Evolutionary conservation across 2,888 invertebrate genomes (phyloP), one percentile per base, ranked within the genome.

Genomic region (Caenorhabditis uteleia): DNA sequence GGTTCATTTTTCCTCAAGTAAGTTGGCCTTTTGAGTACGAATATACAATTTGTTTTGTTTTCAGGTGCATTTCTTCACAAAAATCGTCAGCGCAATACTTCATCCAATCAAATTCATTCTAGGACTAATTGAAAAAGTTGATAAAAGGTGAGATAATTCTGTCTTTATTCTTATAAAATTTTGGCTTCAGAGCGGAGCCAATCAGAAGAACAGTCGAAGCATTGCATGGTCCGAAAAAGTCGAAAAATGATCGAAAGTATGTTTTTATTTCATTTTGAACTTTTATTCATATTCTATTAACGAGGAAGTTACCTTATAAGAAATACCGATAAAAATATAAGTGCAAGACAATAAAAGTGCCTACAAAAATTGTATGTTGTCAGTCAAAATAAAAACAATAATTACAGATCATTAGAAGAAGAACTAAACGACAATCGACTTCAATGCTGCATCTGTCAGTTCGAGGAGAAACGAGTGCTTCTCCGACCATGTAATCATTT

Each of bases 401-500:
- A 12, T 55, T 60, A 16, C 53, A 60, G 59, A 31, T 56, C 60
- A 3, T 42, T 48, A 20, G 51, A 56, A 47, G 60, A 44, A 43
- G 42, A 43, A 14, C 33, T 53, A 33, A 58, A 64, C 20, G 67
- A 70, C 18, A 14, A 40, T 12, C 56, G 70, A 14, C 48, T 67
- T 14, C 54, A 53, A 16, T 70, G 70, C 39, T 57, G 50, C 29
- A 27, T 70, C 18, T 70, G 70, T 40, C 49, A 67, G 27, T 31
- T 57, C 12, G 44, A 48, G 18, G 67, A 67, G 36, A 70, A 70
- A 40, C 39, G 38, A 21, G 57, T 70, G 29, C 42, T 70, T 14
- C 57, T 70, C 20, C 60, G 64, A 2, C 70, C 70, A 8, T 70
- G 70, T 45, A 59, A 64, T 33, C 70, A 70, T 51, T 39, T 70